Percentiles rank a stretch among this genome's conserved stretches.
Conservation (phyloP, 2,888 invertebrate species). For the Ormyrus pomaceus region DNA sequence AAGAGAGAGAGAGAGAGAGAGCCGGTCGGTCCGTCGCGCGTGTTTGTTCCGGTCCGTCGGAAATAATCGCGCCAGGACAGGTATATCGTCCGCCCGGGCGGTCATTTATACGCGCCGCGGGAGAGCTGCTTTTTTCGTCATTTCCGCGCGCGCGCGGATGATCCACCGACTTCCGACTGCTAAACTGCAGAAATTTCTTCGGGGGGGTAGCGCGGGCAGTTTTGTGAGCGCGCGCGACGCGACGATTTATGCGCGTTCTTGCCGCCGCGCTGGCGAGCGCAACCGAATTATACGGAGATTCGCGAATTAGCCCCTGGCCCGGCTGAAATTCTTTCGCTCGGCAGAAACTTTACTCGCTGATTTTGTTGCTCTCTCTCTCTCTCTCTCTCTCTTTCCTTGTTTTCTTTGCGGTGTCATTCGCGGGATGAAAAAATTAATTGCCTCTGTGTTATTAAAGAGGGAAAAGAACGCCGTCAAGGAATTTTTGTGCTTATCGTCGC, state of each 20-base stretch:
- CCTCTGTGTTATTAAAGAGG: constrained; percentile 13
- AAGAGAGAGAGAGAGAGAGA: no score
- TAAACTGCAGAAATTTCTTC: constrained; percentile 49
- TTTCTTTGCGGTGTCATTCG: background rate
- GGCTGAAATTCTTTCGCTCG: constrained; percentile 31
- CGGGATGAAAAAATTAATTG: constrained; percentile 30
- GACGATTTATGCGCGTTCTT: constrained; percentile 47
- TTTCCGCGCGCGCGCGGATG: constrained; percentile 37
- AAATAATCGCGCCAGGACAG: constrained; percentile 34
- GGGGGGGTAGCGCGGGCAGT: no score
- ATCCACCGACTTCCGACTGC: constrained; percentile 51
- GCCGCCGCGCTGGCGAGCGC: background rate
- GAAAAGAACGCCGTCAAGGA: background rate
- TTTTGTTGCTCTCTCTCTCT: background rate
- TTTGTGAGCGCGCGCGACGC: background rate
- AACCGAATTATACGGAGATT: no score
- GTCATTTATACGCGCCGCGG: background rate
- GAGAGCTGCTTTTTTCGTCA: constrained; percentile 32
- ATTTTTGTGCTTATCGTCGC: no score
- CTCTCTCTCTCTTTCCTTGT: constrained; percentile 1
- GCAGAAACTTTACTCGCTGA: constrained; percentile 27
- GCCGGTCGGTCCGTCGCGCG: no score
- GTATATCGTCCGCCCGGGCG: constrained; percentile 22
- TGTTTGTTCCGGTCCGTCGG: constrained; percentile 47
- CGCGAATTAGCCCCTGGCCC: constrained; percentile 35